A percentile compares a stretch with the other conserved stretches of the same genome.
Conservation (phyloP, 2,888 invertebrate genomes). For the Acheta domesticus region DNA sequence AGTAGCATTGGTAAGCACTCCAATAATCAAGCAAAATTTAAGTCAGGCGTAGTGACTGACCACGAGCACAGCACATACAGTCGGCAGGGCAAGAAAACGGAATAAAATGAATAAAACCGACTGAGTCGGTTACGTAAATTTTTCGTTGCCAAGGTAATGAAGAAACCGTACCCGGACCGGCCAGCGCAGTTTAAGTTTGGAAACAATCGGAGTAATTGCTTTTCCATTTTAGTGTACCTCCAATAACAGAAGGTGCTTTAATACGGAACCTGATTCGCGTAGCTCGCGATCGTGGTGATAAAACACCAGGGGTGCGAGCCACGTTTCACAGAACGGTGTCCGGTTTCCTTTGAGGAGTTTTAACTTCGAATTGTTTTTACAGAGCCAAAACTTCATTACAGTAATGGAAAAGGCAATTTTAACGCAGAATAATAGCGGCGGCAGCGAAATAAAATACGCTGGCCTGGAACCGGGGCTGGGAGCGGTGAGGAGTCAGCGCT, state of each 20-base stretch:
- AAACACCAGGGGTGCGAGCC: background rate
- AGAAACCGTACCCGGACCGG: too few species aligned
- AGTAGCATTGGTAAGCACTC: too few species aligned
- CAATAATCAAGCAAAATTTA: too few species aligned
- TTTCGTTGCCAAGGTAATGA: too few species aligned
- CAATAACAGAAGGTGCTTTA: background rate
- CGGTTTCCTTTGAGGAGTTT: background rate
- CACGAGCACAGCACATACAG: too few species aligned
- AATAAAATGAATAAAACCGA: too few species aligned
- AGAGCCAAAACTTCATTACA: background rate
- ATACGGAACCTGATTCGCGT: background rate
- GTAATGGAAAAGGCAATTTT: background rate
- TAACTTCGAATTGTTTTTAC: background rate
- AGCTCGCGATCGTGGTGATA: background rate
- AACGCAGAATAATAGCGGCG: background rate
- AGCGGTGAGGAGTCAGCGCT: too few species aligned
- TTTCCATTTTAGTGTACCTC: background rate
- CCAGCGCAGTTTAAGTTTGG: background rate
- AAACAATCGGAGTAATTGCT: conserved; percentile 18
- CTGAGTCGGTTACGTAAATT: too few species aligned
- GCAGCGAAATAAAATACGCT: background rate
- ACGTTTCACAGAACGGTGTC: background rate
- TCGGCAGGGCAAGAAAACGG: too few species aligned
- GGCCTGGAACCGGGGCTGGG: background rate
- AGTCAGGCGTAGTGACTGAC: too few species aligned